Evolutionary conservation across 2,888 invertebrate species (phyloP), one percentile per base, ranked within the genome.

Genomic region (Euzetes globulus): DNA sequence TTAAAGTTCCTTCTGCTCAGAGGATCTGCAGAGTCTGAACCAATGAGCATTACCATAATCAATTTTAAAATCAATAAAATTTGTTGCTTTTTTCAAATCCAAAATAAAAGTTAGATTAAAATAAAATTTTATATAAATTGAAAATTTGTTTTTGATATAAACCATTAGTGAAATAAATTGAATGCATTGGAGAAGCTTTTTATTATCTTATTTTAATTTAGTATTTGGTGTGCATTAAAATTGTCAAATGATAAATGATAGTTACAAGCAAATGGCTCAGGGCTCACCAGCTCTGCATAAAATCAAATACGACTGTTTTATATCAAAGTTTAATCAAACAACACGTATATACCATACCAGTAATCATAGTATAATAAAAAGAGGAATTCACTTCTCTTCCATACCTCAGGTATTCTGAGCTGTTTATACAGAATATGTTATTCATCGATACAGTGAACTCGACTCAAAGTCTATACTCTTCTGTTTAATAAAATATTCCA

Each of bases 201-300:
- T 63, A 29, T 63, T 33, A 63, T 63, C 17, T 29, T 25, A 63
- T 63, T 63, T 63, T 15, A 63, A 63, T 63, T 63, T 9, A 63
- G 37, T 37, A 45, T 68, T 45, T 33, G 65, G 65, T 33, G 22
- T 68, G 45, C 45, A 68, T 45, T 68, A 45, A 17, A 37, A 68
- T 41, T 22, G 68, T 68, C 63, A 63, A 45, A 45, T 68, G 68
- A 68, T 68, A 68, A 68, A 68, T 68, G 68, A 45, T 45, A 41
- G 33, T 68, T 22, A 41, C 19, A 9, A 68, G 68, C 33, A 29
- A 68, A 68, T 68, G 37, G 68, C 68, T 68, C 4, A 68, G 68
- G 68, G 33, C 33, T 33, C 33, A 33, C 68, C n/a, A 45, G 37
- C 22, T 65, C 33, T 65, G 45, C 68, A 22, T 45, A 22, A 45